These are phyloP conservation scores for human DNA, from an alignment of 2,113 vertebrate species.

Conservation along the genomic window GRCh38 chr6:34226501-34227000, in stretches of 20 bases:
- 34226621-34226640: not conserved
- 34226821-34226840: conserved; percentile 66
- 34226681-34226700: not conserved
- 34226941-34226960: not conserved
- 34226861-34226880: not conserved
- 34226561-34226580: not conserved
- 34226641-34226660: not conserved
- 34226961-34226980: not conserved
- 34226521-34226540: not conserved
- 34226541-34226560: not conserved
- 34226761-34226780: not conserved
- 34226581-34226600: not conserved
- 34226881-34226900: not conserved
- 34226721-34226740: not conserved
- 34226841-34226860: conserved; percentile 35
- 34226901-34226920: not conserved
- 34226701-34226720: not conserved
- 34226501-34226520: not conserved
- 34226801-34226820: conserved; percentile 47
- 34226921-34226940: not conserved
- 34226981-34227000: not conserved
- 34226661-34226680: too few relatives aligned
- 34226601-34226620: not conserved
- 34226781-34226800: conserved; percentile 43
- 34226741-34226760: not conserved